phyloP scores from a whole-genome alignment of 1,140 invertebrate species.

The Cardiocondyla obscurior region DNA sequence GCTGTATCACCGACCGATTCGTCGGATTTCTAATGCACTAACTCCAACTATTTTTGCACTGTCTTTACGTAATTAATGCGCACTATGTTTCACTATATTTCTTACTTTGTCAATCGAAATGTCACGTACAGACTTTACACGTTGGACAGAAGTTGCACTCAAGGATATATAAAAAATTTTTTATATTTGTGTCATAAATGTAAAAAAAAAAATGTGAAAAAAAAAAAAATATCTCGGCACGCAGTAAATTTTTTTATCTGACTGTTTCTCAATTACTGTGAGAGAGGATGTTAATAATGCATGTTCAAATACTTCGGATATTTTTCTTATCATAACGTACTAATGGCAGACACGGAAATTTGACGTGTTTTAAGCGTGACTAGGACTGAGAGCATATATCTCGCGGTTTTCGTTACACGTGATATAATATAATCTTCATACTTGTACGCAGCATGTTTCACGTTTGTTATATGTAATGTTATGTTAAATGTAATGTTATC shows the following conservation, averaged over 20 bases:
- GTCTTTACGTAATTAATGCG: neutral
- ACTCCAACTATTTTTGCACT: conserved; percentile 3
- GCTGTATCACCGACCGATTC: conserved; percentile 26
- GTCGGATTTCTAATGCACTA: neutral
- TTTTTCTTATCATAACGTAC: neutral
- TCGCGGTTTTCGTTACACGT: neutral
- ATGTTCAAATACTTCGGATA: neutral
- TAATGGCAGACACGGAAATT: neutral
- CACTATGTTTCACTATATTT: neutral
- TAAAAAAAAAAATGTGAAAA: no score
- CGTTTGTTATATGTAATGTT: neutral
- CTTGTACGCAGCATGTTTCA: neutral
- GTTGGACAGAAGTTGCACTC: neutral
- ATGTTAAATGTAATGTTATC: neutral
- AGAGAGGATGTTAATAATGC: neutral
- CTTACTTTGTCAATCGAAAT: neutral
- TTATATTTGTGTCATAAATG: neutral
- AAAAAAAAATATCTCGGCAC: no score
- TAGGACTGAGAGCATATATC: conserved; percentile 48
- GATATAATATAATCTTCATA: neutral
- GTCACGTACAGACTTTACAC: neutral
- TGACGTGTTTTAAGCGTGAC: neutral
- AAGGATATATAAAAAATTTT: neutral
- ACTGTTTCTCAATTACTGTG: no score
- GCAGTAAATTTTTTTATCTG: no score